phyloP scores from a whole-genome alignment of 1,140 invertebrate species.

The Varroa destructor region DNA sequence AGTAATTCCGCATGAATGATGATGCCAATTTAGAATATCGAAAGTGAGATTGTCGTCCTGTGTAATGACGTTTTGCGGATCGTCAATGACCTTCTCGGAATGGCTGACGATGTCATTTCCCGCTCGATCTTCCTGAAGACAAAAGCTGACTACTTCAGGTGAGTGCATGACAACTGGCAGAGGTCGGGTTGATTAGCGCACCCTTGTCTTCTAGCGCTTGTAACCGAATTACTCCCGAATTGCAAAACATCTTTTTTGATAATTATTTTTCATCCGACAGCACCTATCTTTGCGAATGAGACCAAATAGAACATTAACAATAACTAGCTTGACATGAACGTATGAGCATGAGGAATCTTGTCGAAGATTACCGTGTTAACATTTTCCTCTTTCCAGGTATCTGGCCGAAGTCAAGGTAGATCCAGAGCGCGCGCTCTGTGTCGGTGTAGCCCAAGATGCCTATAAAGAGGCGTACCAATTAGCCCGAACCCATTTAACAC shows the following conservation, averaged over 20 bases:
- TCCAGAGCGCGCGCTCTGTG: neutral
- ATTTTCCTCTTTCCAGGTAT: neutral
- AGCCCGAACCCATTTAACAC: neutral
- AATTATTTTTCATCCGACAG: too few relatives aligned
- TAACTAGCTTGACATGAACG: too few relatives aligned
- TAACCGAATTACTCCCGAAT: too few relatives aligned
- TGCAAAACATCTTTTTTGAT: too few relatives aligned
- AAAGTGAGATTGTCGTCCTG: neutral
- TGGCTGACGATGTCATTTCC: slow-evolving; percentile 6
- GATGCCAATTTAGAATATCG: neutral
- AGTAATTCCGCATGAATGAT: too few relatives aligned
- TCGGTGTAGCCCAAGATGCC: neutral
- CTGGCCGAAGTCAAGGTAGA: slow-evolving; percentile 13
- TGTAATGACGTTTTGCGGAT: slow-evolving; percentile 5
- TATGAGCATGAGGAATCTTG: too few relatives aligned
- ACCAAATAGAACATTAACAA: too few relatives aligned
- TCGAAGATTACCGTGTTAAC: too few relatives aligned
- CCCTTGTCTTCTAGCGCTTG: too few relatives aligned
- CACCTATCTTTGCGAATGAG: too few relatives aligned
- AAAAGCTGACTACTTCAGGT: slow-evolving; percentile 26
- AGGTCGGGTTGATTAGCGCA: too few relatives aligned
- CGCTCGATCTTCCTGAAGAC: slow-evolving; percentile 13
- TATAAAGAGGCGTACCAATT: slow-evolving; percentile 19
- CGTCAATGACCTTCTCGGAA: neutral
- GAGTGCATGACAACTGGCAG: neutral